Evolutionary conservation across 2,113 vertebrate genomes (phyloP).

Genomic region (Austrofundulus limnaeus): DNA sequence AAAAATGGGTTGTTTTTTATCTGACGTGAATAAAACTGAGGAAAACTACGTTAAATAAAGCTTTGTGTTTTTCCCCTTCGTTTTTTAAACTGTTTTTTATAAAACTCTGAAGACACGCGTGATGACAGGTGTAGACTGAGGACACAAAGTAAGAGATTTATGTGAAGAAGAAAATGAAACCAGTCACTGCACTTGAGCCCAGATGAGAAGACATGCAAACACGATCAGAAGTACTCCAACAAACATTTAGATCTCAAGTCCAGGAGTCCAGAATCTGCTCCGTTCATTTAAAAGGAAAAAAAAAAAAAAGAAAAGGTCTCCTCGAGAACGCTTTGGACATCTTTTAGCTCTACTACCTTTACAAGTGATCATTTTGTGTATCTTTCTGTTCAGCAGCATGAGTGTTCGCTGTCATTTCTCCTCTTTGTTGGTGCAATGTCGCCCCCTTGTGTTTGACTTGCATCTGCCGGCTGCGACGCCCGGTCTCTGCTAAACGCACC

Average conservation of each 20-base stretch:
- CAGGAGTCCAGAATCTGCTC: constrained; percentile 7
- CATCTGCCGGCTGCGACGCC: constrained; percentile 3
- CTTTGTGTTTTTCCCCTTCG: constrained; percentile 9
- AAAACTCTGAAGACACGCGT: constrained; percentile 11
- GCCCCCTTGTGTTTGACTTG: constrained; percentile 43
- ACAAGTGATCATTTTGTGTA: no score
- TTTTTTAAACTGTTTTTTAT: constrained; percentile 4
- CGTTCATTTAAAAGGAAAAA: constrained; percentile 13
- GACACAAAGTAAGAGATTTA: constrained; percentile 22
- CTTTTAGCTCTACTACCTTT: no score
- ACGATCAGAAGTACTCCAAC: not conserved
- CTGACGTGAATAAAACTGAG: constrained; percentile 15
- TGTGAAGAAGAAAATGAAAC: constrained; percentile 6
- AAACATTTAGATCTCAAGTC: constrained; percentile 28
- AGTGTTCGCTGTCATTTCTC: not conserved
- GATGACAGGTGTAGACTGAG: constrained; percentile 5
- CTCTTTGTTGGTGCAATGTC: constrained; percentile 15
- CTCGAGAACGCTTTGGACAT: not conserved
- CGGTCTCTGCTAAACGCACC: constrained; percentile 16
- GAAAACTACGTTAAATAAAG: constrained; percentile 23
- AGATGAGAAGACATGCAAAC: constrained; percentile 16
- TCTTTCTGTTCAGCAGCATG: no score
- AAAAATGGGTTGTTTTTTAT: not conserved
- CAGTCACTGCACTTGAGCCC: constrained; percentile 36
- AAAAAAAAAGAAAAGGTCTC: constrained; percentile 26